These are phyloP conservation scores for Tetrapedia diversipes DNA, from an alignment of 2,888 invertebrate genomes.

Conservation along the genomic window DNA sequence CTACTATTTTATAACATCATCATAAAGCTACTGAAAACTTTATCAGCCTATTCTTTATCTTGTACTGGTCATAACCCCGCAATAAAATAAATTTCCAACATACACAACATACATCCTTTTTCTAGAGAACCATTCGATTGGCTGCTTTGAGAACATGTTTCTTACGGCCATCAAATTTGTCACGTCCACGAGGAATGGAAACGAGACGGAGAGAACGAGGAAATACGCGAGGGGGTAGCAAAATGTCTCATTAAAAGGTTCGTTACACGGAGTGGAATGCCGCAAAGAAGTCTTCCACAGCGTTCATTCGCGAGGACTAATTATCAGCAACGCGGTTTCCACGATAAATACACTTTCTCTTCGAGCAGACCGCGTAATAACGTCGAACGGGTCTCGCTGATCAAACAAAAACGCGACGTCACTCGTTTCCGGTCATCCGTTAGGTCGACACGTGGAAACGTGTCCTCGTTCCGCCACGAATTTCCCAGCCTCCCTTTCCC, in stretches of 20 bases:
- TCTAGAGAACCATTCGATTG: no score
- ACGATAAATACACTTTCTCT: conserved; percentile 19
- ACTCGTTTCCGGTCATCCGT: conserved; percentile 63
- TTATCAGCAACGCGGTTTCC: conserved; percentile 11
- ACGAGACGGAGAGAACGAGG: background rate
- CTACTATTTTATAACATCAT: no score
- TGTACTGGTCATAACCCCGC: no score
- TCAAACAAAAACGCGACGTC: conserved; percentile 18
- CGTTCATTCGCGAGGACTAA: conserved; percentile 23
- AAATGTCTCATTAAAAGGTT: background rate
- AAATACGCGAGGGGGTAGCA: background rate
- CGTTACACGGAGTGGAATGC: conserved; percentile 25
- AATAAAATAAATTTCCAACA: no score
- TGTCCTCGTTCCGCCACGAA: conserved; percentile 18
- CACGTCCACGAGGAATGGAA: background rate
- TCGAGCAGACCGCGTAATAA: background rate
- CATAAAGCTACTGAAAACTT: no score
- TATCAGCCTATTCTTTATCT: no score
- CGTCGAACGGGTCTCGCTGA: background rate
- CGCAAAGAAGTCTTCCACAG: background rate
- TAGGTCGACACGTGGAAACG: conserved; percentile 61
- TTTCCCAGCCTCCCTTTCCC: conserved; percentile 30
- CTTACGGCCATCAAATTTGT: background rate
- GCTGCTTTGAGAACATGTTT: background rate
- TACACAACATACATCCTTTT: no score